Conservation (phyloP, 92 coral and sea anemone species). For the Galaxea fascicularis region DNA sequence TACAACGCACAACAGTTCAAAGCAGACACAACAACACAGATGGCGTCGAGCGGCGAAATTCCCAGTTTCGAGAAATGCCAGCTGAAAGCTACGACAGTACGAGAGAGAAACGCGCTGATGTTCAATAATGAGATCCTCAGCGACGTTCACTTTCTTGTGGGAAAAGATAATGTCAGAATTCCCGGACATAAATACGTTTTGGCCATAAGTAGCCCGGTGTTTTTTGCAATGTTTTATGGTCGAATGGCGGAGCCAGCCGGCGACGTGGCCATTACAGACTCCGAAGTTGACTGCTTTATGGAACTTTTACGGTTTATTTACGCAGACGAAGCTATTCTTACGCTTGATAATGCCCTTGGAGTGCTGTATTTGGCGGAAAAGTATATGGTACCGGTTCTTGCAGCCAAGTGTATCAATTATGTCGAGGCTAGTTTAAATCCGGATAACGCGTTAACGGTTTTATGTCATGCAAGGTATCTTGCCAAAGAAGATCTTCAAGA, state of each 20-base stretch:
- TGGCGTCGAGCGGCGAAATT: constrained; percentile 68
- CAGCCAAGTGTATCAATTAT: constrained; percentile 79
- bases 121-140: constrained; percentile 86
- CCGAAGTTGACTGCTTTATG: constrained; percentile 77
- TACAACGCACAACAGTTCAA: neutral
- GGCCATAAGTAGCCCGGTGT: constrained; percentile 87
- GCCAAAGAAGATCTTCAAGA: constrained; percentile 75
- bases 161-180: constrained; percentile 66
- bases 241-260: constrained; percentile 76
- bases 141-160: constrained; percentile 86
- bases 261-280: constrained; percentile 74
- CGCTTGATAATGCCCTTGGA: constrained; percentile 79
- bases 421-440: constrained; percentile 73
- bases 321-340: constrained; percentile 73
- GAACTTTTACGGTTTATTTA: constrained; percentile 80
- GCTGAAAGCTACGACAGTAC: constrained; percentile 89
- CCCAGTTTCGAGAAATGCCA: constrained; percentile 82
- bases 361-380: constrained; percentile 85
- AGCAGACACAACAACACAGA: constrained; percentile 77
- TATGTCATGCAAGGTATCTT: constrained; percentile 76
- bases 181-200: constrained; percentile 88
- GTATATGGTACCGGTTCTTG: constrained; percentile 80
- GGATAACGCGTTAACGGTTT: constrained; percentile 84
- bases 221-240: constrained; percentile 89
- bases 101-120: constrained; percentile 86